Base-by-base conservation (phyloP, 2,888 invertebrate species). In the Cheilosia impressa region DNA sequence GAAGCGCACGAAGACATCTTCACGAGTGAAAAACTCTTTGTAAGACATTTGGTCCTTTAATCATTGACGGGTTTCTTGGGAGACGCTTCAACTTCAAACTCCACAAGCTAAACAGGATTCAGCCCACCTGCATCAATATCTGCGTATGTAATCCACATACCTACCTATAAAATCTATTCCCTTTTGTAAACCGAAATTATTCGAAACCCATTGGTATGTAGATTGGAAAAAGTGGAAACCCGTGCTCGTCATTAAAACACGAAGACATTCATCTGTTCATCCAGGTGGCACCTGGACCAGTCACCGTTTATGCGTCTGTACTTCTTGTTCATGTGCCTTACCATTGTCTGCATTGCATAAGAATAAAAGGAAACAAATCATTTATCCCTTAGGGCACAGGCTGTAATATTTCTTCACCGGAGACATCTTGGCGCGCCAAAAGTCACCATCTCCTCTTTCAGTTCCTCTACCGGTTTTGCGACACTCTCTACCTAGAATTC, bases 391-490 rank as follows among this genome's bases (percentile, higher is more conserved):
- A 50, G 57, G 31, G 19, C 62, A 52, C 63, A 57, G 63, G 53
- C 79, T 75, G 79, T 69, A 62, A 69, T 73, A 43, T 73, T 58
- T 38, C 43, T 34, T 65, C 68, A 17, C 10, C 27, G 57, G 71
- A 85, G 85, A 85, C 85, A 81, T 58, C 62, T 77, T 77, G 85
- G 85, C 85, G 85, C 85, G 81, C 68, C 81, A 81, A 85, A 85
- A 81, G 76, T 85, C 76, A 73, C 55, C 38, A 38, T 77, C 50
- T 72, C 13, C 69, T 55, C 43, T 68, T 57, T 60, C 13, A 62
- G 43, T 58, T 52, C 43, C 43, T 47, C 19, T 53, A 6, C 24
- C 38, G 38, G 50, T 55, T 62, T 53, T 75, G 76, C 77, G 76
- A 82, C 81, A 76, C 72, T 72, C 55, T 57, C n/a, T n/a, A n/a